Conservation (phyloP, 1,140 invertebrate genomes). For the Drosophila nigrodunni region DNA sequence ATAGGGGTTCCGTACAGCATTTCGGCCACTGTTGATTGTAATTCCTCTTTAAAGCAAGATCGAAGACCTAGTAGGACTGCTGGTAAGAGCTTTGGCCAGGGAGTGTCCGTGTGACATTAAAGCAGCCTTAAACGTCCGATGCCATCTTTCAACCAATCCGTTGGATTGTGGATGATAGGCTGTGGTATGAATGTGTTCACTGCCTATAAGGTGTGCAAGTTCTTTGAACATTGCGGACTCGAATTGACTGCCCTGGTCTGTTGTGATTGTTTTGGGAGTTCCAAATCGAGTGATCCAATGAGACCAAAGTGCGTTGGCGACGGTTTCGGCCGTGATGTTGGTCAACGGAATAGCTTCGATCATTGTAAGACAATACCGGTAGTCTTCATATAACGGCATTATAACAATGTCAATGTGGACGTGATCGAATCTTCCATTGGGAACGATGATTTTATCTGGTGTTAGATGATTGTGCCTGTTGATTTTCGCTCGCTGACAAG, state of each 20-base stretch:
- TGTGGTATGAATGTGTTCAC: slow-evolving; percentile 52
- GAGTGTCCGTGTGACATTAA: too few relatives aligned
- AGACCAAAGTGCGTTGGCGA: slow-evolving; percentile 65
- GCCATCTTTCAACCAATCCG: slow-evolving; percentile 73
- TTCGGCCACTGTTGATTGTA: too few relatives aligned
- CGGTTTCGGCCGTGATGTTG: slow-evolving; percentile 69
- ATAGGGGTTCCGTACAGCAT: too few relatives aligned
- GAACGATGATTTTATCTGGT: slow-evolving; percentile 13
- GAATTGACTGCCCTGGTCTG: slow-evolving; percentile 80
- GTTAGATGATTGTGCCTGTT: not conserved
- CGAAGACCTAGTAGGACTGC: too few relatives aligned
- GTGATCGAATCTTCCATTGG: slow-evolving; percentile 50
- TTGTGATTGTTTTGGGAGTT: slow-evolving; percentile 31
- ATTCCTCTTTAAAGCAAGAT: too few relatives aligned
- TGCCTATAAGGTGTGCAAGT: slow-evolving; percentile 56
- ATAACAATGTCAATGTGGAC: too few relatives aligned
- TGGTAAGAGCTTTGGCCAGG: not conserved
- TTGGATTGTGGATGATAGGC: slow-evolving; percentile 80
- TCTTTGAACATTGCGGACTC: slow-evolving; percentile 58
- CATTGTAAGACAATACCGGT: slow-evolving; percentile 57
- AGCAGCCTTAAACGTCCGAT: slow-evolving; percentile 84
- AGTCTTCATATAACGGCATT: slow-evolving; percentile 49
- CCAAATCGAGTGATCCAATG: slow-evolving; percentile 65
- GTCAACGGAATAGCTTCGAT: slow-evolving; percentile 78
- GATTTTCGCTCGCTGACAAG: slow-evolving; percentile 41